Conservation (phyloP, 2,888 invertebrate genomes). For the Linyphia triangularis region DNA sequence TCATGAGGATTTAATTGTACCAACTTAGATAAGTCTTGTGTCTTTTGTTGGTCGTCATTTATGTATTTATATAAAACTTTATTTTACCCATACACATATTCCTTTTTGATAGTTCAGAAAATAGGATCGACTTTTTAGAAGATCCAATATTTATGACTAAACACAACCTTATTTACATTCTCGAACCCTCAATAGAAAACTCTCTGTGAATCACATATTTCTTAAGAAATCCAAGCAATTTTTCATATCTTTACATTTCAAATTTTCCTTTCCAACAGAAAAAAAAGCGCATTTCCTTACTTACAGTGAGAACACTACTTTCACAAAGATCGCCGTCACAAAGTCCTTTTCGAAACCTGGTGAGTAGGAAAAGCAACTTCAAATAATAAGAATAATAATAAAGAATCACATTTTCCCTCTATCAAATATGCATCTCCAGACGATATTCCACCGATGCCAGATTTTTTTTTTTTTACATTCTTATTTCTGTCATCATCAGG, state of each 20-base stretch:
- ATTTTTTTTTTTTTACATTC: constrained; percentile 17
- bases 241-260: constrained; percentile 32
- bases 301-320: constrained; percentile 9
- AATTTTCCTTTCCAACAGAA: constrained; percentile 45
- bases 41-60: too few relatives aligned
- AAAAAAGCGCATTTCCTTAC: constrained; percentile 41
- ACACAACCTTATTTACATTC: neutral
- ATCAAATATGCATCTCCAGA: constrained; percentile 71
- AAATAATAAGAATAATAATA: constrained; percentile 48
- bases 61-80: too few relatives aligned
- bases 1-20: too few relatives aligned
- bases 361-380: neutral
- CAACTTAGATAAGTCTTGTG: too few relatives aligned
- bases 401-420: constrained; percentile 50
- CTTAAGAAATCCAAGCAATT: constrained; percentile 45
- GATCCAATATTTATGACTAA: neutral
- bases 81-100: too few relatives aligned
- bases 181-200: neutral
- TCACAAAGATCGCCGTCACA: constrained; percentile 40
- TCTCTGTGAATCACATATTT: neutral
- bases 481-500: constrained; percentile 54
- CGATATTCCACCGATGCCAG: constrained; percentile 62
- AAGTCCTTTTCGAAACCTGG: neutral
- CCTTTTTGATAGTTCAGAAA: too few relatives aligned
- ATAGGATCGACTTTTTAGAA: neutral